phyloP scores from a whole-genome alignment of 1,140 invertebrate genomes.

The Tenebrio molitor region DNA sequence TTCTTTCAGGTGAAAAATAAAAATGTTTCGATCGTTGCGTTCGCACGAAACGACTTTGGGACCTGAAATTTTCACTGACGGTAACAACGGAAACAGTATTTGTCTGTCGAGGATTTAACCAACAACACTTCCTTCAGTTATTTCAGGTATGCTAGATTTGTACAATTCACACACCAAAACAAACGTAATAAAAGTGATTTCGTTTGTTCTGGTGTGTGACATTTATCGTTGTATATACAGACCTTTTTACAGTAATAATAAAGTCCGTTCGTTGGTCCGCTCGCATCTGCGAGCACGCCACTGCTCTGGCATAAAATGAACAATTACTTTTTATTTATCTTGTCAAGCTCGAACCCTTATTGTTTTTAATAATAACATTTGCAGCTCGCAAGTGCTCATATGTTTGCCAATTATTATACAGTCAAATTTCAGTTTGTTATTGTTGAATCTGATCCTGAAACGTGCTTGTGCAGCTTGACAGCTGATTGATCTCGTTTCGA shows the following conservation, averaged over 20 bases:
- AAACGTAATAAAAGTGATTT: conserved; percentile 23
- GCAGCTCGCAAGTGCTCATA: conserved; percentile 9
- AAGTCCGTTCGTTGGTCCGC: too few relatives aligned
- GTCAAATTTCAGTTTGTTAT: conserved; percentile 18
- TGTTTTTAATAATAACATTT: neutral
- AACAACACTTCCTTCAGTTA: neutral
- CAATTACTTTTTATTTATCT: conserved; percentile 5
- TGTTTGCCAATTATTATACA: conserved; percentile 7
- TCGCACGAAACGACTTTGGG: too few relatives aligned
- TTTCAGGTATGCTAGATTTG: neutral
- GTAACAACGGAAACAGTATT: too few relatives aligned
- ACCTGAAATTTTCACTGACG: too few relatives aligned
- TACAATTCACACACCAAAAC: conserved; percentile 24
- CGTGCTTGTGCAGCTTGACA: conserved; percentile 8
- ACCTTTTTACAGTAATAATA: too few relatives aligned
- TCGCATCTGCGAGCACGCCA: too few relatives aligned
- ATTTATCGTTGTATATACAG: conserved; percentile 1
- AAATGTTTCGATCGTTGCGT: too few relatives aligned
- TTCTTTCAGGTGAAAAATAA: too few relatives aligned
- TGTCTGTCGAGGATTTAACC: too few relatives aligned
- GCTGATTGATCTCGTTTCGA: conserved; percentile 3
- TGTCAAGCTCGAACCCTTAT: neutral
- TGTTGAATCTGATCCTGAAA: conserved; percentile 31
- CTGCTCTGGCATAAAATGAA: too few relatives aligned
- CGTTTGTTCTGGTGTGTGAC: conserved; percentile 16